Base-by-base conservation (phyloP, 2,113 vertebrate genomes). In the Aspidoscelis tigris region DNA sequence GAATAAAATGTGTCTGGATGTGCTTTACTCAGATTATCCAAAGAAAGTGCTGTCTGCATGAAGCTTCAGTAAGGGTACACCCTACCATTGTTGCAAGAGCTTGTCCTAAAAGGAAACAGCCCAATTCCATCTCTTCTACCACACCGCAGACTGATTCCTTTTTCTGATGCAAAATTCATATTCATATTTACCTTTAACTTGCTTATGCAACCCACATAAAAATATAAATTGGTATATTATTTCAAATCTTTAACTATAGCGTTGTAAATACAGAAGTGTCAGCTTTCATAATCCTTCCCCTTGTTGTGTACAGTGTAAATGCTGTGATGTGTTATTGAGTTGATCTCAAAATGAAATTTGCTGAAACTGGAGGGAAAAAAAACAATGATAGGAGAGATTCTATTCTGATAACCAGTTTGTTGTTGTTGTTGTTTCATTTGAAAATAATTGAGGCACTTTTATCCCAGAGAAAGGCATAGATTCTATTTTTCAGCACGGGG, bases 131-230 rank as follows among this genome's bases (percentile, higher is more conserved):
- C 47, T 81, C 20, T 24, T 12, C 50, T 20, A 21, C 14, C 41
- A 12, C 47, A 41, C 21, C 21, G 2, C 24, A 20, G 41, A 26
- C n/a, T 53, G 24, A 21, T 69, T 73, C 78, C 43, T 84, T 50
- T 74, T 1, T 0, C 81, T 81, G 64, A 50, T 33, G 82, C 61
- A 69, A 26, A 22, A 2, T 0, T 75, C 53, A 53, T 71, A 84
- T n/a, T 5, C 1, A 81, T 79, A 18, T 65, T 76, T 85, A 21
- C 24, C 14, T 68, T 68, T 83, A 22, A 64, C 33, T 2, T 43
- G 70, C 58, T 33, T 5, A 1, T 80, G 33, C 9, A 72, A 26
- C 64, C 18, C 10, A 12, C 0, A 0, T 70, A 65, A 80, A 83
- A 81, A 70, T 83, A 6, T 10, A 76, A 39, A 26, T 64, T 76